Percentiles rank a stretch among this genome's conserved stretches.
Conservation (phyloP, 2,797 vertebrate species). For the Spinus pinus region DNA sequence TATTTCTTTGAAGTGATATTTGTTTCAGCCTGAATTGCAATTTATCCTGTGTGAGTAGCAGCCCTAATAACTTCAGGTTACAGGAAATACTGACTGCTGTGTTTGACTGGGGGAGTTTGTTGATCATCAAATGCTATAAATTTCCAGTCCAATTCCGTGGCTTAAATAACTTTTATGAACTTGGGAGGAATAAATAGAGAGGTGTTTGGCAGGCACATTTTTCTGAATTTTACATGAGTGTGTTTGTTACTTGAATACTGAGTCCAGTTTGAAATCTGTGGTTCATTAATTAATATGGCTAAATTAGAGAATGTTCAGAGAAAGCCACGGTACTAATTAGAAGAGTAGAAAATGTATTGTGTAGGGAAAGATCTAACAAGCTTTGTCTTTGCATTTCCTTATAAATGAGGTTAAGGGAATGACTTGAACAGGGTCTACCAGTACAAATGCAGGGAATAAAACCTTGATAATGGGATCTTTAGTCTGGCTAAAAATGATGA, state of each 20-base stretch:
- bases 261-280: neutral
- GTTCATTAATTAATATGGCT: neutral
- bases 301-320: slow-evolving; percentile 3
- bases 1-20: neutral
- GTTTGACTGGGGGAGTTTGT: neutral
- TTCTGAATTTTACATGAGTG: neutral
- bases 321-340: slow-evolving; percentile 6
- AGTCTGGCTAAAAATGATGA: neutral
- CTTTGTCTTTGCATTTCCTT: neutral
- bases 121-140: neutral
- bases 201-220: neutral
- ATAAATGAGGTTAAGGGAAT: neutral
- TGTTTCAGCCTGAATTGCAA: neutral
- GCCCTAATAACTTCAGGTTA: neutral
- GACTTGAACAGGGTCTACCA: neutral
- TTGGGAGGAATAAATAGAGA: neutral
- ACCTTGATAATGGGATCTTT: neutral
- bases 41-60: neutral
- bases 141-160: neutral
- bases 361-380: slow-evolving; percentile 16
- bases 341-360: neutral
- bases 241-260: neutral
- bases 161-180: neutral
- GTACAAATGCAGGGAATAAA: slow-evolving; percentile 1
- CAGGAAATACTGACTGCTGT: neutral